A percentile compares a stretch with the other conserved stretches of the same genome.
Evolutionary conservation across 2,888 invertebrate species (phyloP).

Genomic region (Drosophila paramelanica): DNA sequence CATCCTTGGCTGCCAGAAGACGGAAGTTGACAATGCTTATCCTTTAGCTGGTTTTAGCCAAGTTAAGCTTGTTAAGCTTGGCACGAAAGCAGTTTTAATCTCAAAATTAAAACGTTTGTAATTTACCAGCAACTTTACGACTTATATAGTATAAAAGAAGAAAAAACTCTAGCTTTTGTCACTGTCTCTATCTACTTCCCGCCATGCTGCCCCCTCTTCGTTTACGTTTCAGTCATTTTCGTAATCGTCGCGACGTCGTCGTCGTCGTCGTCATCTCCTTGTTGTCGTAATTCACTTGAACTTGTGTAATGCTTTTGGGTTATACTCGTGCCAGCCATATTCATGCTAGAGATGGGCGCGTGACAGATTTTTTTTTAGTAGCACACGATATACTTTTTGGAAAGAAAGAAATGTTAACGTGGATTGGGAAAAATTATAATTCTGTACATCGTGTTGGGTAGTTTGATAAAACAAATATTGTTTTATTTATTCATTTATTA

Average conservation of each 20-base stretch:
- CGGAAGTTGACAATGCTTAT: conserved; percentile 62
- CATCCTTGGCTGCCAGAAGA: conserved; percentile 44
- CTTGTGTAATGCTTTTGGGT: conserved; percentile 68
- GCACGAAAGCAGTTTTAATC: conserved; percentile 81
- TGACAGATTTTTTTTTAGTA: neutral
- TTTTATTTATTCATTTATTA: too few relatives aligned
- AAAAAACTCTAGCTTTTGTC: conserved; percentile 40
- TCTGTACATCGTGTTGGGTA: too few relatives aligned
- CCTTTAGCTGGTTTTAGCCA: conserved; percentile 61
- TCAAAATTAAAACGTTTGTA: conserved; percentile 82
- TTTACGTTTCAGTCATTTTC: conserved; percentile 43
- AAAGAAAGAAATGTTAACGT: too few relatives aligned
- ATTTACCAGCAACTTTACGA: conserved; percentile 77
- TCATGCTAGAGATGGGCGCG: neutral
- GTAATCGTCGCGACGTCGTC: conserved; percentile 50
- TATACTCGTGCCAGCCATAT: conserved; percentile 37
- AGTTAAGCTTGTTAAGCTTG: conserved; percentile 78
- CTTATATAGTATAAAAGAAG: conserved; percentile 56
- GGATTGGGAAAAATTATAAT: too few relatives aligned
- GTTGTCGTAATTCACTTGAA: conserved; percentile 73
- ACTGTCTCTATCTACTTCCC: conserved; percentile 12
- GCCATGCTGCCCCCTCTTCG: neutral
- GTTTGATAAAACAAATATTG: too few relatives aligned
- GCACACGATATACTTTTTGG: too few relatives aligned
- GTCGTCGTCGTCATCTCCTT: conserved; percentile 53